Evolutionary conservation across 2,797 vertebrate species (phyloP).

Genomic region (Micromesistius poutassou): DNA sequence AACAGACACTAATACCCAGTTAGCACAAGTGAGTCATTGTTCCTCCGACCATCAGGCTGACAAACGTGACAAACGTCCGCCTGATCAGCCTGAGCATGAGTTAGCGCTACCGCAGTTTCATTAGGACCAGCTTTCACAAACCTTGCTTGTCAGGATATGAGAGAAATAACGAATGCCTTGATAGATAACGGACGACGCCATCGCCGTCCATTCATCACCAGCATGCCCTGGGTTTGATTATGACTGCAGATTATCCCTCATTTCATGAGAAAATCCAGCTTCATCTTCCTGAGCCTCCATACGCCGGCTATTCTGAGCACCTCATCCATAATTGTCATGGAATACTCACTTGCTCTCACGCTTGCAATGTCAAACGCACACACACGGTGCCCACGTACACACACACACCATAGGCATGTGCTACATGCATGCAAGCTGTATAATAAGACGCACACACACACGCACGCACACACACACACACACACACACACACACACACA

Average conservation of each 20-base stretch:
- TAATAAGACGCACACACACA: background rate
- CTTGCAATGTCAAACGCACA: slow-evolving; percentile 3
- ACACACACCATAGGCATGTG: too few relatives aligned
- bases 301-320: slow-evolving; percentile 3
- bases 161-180: background rate
- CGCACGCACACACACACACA: too few relatives aligned
- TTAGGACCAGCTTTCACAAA: background rate
- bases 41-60: background rate
- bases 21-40: background rate
- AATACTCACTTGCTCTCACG: slow-evolving; percentile 18
- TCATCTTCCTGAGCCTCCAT: slow-evolving; percentile 2
- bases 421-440: too few relatives aligned
- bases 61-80: background rate
- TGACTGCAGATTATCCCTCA: slow-evolving; percentile 16
- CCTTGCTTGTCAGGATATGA: background rate
- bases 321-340: slow-evolving; percentile 19
- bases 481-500: too few relatives aligned
- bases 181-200: slow-evolving; percentile 8
- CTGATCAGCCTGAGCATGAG: background rate
- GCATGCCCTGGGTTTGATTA: background rate
- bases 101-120: background rate
- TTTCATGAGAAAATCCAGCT: slow-evolving; percentile 4
- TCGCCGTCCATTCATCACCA: slow-evolving; percentile 6
- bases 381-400: background rate
- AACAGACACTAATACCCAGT: background rate